Evolutionary conservation across 2,797 vertebrate species (phyloP), one percentile per base, ranked within the genome.

Genomic region (Xiphorhynchus erythropygius): DNA sequence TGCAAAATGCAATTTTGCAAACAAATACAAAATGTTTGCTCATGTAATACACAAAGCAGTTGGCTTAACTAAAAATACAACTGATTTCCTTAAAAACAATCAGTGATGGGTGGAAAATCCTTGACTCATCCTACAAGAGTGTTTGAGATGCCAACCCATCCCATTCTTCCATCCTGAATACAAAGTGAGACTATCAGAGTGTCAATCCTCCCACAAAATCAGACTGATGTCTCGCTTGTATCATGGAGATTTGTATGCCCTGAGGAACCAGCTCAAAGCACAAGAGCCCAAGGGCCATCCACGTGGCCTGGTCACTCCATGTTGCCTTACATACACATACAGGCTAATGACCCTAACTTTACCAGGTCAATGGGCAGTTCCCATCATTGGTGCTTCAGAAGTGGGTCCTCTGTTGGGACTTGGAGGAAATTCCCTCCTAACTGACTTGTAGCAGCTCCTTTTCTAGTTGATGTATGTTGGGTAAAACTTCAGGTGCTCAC

Each of bases 271-370:
- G 19, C 18, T 53, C 13, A 30, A 63, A 90, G 9, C 15, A 63
- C 11, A 39, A 49, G 35, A 73, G 6, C 19, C 16, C 0, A 1
- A 67, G 50, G 24, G 35, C 21, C 11, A 49, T 0, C 4, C 6
- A 37, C 10, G 18, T 19, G 8, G 8, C 17, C 64, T 56, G 7
- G 44, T 82, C 1, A 1, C 16, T 52, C 33, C 13, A 11, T 14
- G 35, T 82, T 46, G 10, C 15, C 30, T 68, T 71, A 42, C 1
- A 2, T 15, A 4, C 5, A 7, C 24, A 39, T 46, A 33, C 16
- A 25, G 30, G 27, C 7, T 77, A 18, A 78, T 70, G 74, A 37
- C 11, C 27, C 13, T 56, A 44, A 75, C 7, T 37, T 69, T 24
- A 28, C 16, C 7, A 33, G 10, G 6, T n/a, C 28, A 15, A 11